These are phyloP conservation scores for Scleropages formosus DNA, from an alignment of 2,797 vertebrate genomes.

Conservation along the genomic window DNA sequence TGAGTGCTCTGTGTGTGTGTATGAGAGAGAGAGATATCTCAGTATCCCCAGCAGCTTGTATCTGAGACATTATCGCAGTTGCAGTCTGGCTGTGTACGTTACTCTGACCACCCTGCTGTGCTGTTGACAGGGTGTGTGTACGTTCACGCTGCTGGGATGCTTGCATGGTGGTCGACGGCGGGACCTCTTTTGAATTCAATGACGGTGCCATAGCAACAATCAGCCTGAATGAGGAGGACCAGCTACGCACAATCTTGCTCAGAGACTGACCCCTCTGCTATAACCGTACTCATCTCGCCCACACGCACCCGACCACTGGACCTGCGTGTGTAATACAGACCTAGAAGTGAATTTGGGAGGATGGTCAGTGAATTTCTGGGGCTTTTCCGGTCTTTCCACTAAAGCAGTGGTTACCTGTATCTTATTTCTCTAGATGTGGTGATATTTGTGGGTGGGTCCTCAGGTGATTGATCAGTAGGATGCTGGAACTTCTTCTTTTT, in stretches of 20 bases:
- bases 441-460: not conserved
- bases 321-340: not conserved
- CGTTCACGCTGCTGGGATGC: slow-evolving; percentile 97
- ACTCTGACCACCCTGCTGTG: slow-evolving; percentile 6
- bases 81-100: not conserved
- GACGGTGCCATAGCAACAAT: slow-evolving; percentile 92
- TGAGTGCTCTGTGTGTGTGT: slow-evolving; percentile 64
- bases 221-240: slow-evolving; percentile 80
- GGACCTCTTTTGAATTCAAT: slow-evolving; percentile 96
- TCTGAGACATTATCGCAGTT: not conserved
- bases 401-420: not conserved
- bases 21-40: too few relatives aligned
- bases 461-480: not conserved
- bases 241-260: slow-evolving; percentile 83
- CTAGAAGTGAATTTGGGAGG: not conserved
- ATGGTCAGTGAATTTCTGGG: not conserved
- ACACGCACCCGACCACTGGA: too few relatives aligned
- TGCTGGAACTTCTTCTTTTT: not conserved
- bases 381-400: not conserved
- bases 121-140: slow-evolving; percentile 77
- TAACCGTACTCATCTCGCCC: not conserved
- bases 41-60: too few relatives aligned
- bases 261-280: slow-evolving; percentile 53
- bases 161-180: slow-evolving; percentile 96
- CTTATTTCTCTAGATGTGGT: slow-evolving; percentile 11